These are phyloP conservation scores for Lycia hirtaria DNA, from an alignment of 2,888 invertebrate genomes.

Conservation along the genomic window DNA sequence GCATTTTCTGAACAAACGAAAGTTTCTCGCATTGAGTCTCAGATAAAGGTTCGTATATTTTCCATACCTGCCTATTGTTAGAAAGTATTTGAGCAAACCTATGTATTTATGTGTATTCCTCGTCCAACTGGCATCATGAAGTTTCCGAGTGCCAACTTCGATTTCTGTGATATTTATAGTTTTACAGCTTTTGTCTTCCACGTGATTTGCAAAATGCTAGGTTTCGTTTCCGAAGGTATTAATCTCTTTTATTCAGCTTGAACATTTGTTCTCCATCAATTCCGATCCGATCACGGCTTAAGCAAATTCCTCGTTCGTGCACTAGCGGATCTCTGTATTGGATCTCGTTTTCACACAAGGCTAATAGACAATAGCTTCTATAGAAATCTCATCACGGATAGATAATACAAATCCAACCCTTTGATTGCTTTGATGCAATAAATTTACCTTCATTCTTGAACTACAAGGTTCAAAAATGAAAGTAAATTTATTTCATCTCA, in stretches of 20 bases:
- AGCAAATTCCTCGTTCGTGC: constrained; percentile 9
- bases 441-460: background rate
- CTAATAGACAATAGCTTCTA: constrained; percentile 66
- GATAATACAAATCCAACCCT: constrained; percentile 49
- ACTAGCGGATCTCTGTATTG: constrained; percentile 35
- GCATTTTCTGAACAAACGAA: constrained; percentile 51
- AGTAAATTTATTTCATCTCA: background rate
- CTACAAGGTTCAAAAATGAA: background rate
- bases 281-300: background rate
- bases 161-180: background rate
- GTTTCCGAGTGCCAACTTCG: constrained; percentile 5
- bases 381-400: constrained; percentile 49
- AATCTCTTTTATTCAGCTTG: background rate
- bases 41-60: constrained; percentile 57
- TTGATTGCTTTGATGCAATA: constrained; percentile 32
- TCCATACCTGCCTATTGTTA: constrained; percentile 59
- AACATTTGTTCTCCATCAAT: background rate
- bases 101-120: constrained; percentile 47
- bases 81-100: constrained; percentile 60
- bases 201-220: background rate
- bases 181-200: background rate
- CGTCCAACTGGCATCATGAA: constrained; percentile 19
- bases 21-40: constrained; percentile 52
- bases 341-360: constrained; percentile 60
- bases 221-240: background rate